Base-by-base conservation (phyloP, 37 sponge, comb jelly and placozoan genomes). In the Crambe crambe region DNA sequence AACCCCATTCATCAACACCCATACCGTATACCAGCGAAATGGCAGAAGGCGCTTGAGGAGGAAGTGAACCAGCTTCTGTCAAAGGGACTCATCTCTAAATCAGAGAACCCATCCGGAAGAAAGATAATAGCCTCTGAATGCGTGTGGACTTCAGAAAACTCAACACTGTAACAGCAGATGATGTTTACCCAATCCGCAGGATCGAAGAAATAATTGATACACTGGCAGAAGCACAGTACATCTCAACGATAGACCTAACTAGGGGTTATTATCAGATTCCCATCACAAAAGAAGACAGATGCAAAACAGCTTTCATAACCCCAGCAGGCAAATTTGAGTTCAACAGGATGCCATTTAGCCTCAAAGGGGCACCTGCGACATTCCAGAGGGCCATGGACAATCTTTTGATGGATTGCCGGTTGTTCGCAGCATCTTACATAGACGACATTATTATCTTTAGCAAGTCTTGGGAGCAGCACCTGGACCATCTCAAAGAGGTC, bases 261-360 rank as follows among this genome's bases (percentile, higher is more conserved):
- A 63, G 64, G 40, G 93, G 92, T 0, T 93, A 93, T 41, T 93
- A 90, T 81, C 83, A 80, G 56, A 83, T 89, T 21, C 91, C 92
- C 2, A 74, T 89, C 20, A 42, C 47, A 18, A 60, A 76, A 37
- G 68, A 31, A 42, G 65, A 32, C 5, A 51, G 65, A 12, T 60
- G 68, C 25, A 83, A 83, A 68, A 90, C 87, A n/a, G 91, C 94
- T 30, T 93, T 93, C 61, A 64, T 47, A 0, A 90, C 91, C 8
- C 83, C 84, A 0, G 42, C 51, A 4, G 91, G 94, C 9, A 68
- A 86, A 0, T 93, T 71, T 42, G 63, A 93, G 58, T 90, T 93
- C 54, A 60, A 21, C 9, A 77, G 58, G 31, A 89, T 93, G 94
- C 94, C 91, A 10, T 92, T 89, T 89, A 90, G 94, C 9, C 56